Conservation (phyloP, 2,888 invertebrate species). For the Beris morrisii region DNA sequence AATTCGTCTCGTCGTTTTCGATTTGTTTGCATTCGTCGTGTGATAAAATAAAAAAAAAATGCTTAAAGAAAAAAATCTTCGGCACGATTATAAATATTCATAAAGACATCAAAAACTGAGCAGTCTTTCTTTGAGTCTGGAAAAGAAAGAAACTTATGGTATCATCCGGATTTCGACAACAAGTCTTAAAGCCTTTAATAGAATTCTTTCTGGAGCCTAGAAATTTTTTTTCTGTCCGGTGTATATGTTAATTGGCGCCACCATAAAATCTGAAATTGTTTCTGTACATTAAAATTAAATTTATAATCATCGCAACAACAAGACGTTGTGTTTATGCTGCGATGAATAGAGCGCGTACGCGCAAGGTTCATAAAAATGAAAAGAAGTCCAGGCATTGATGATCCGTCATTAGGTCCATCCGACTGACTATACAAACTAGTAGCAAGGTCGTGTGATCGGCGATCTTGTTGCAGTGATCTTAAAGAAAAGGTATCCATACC, state of each 20-base stretch:
- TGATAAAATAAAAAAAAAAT: constrained; percentile 16
- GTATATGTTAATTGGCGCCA: constrained; percentile 39
- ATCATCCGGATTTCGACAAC: background rate
- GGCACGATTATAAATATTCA: constrained; percentile 29
- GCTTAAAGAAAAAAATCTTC: constrained; percentile 16
- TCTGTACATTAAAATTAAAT: constrained; percentile 39
- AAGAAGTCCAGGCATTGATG: constrained; percentile 10
- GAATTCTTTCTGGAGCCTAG: constrained; percentile 16
- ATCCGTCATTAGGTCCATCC: constrained; percentile 11
- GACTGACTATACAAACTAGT: background rate
- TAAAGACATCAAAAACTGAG: constrained; percentile 28
- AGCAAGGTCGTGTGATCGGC: constrained; percentile 17
- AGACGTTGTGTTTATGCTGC: constrained; percentile 1
- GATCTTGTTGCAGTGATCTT: too few relatives aligned
- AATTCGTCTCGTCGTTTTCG: constrained; percentile 7
- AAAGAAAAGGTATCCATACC: too few relatives aligned
- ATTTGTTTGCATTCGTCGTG: constrained; percentile 2
- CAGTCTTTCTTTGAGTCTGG: constrained; percentile 26
- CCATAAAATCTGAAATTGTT: constrained; percentile 37
- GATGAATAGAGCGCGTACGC: constrained; percentile 9
- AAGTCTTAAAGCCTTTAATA: too few relatives aligned
- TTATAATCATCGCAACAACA: constrained; percentile 35
- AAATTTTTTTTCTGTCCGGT: constrained; percentile 7
- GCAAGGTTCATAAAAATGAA: constrained; percentile 13
- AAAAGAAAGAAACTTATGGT: constrained; percentile 15